Conservation (phyloP, 2,888 invertebrate species). For the Oegoconia quadripuncta region DNA sequence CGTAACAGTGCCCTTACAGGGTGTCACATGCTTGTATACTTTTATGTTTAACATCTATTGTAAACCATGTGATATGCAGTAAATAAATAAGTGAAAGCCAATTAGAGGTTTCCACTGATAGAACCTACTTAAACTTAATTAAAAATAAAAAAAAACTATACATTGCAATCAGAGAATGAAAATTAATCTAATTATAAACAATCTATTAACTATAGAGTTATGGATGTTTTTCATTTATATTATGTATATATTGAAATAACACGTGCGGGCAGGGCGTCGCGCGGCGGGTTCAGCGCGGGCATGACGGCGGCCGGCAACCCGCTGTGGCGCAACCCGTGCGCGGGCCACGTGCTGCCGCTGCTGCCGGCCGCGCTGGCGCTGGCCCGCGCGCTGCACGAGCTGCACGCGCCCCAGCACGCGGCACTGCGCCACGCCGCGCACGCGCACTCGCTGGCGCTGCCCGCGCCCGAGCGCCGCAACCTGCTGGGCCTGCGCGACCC, state of each 20-base stretch:
- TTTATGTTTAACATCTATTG: too few relatives aligned
- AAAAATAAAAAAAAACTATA: too few relatives aligned
- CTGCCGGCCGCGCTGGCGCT: constrained; percentile 89
- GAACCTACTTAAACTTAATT: too few relatives aligned
- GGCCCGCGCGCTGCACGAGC: constrained; percentile 87
- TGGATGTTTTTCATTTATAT: background rate
- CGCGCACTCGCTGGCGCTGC: constrained; percentile 83
- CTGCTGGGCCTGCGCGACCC: constrained; percentile 82
- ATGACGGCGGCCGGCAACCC: constrained; percentile 87
- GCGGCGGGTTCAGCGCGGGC: constrained; percentile 91
- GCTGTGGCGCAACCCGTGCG: constrained; percentile 92
- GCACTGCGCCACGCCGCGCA: constrained; percentile 82
- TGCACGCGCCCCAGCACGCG: constrained; percentile 86
- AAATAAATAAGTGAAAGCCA: too few relatives aligned
- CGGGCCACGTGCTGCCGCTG: constrained; percentile 88
- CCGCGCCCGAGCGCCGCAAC: constrained; percentile 87
- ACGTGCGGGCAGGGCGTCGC: constrained; percentile 83
- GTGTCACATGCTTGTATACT: too few relatives aligned
- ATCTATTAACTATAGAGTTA: too few relatives aligned
- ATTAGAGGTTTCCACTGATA: too few relatives aligned
- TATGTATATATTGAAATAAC: background rate
- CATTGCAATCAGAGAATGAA: too few relatives aligned
- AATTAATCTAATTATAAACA: too few relatives aligned
- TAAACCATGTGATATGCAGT: too few relatives aligned
- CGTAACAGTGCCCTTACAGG: too few relatives aligned